Base-by-base conservation (phyloP, 2,888 invertebrate species). In the Cantharis rufa region DNA sequence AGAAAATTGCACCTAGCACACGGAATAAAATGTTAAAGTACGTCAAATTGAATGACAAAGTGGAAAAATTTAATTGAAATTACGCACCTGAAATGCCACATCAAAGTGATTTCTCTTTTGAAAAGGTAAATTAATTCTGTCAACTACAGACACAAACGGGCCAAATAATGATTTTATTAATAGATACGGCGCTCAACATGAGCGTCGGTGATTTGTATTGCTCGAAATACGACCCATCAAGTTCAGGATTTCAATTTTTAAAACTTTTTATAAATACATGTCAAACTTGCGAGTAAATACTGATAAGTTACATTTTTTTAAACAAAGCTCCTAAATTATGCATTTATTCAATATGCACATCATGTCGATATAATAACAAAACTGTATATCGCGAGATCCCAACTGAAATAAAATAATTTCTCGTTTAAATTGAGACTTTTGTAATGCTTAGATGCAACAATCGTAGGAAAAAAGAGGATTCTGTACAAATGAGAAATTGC, bases 41-140 rank as follows among this genome's bases (percentile, higher is more conserved):
- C 64, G 64, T 66, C 64, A 66, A 66, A 66, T 66, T 66, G 24
- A 18, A 66, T 24, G 64, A 79, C 73, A 75, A 79, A 80, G 78
- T 78, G 74, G 76, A 62, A 75, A 78, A 79, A 80, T 80, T 78
- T 78, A 80, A 81, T 79, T 75, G 77, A 78, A 77, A 78, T 74
- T 77, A 78, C 75, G 78, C 80, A 80, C 79, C 80, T 80, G 80
- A 77, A 80, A 81, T 76, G 78, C 81, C 82, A 83, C 83, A 84
- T 83, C 84, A 84, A 83, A 83, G 82, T 71, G 72, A 68, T 75
- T 68, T 79, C 77, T 71, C 74, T 79, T 78, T 78, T 79, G 78
- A 81, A 82, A 82, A 83, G 82, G 82, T 82, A 83, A 84, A 83
- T 83, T 83, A 82, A 83, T 83, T 84, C 84, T 83, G 84, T 83